These are phyloP conservation scores for Spatulosminthurus flaviceps DNA, from an alignment of 2,888 invertebrate species.

Conservation along the genomic window DNA sequence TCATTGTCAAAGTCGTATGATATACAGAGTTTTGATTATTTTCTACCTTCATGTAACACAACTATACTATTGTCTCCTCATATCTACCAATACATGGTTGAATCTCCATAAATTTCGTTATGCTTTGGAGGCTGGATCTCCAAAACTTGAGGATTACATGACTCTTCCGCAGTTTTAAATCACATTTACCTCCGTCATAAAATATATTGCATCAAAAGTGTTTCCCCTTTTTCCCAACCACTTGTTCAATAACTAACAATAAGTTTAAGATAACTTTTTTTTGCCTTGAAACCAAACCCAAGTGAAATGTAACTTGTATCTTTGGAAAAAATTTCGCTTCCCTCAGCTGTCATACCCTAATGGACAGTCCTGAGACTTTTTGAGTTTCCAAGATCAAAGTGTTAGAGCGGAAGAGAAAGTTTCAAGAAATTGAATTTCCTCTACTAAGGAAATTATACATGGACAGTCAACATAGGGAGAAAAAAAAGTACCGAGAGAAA, in stretches of 20 bases:
- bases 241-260: no score
- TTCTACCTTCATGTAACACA: neutral
- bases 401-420: neutral
- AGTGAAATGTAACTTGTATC: neutral
- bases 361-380: neutral
- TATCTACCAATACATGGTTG: neutral
- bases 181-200: neutral
- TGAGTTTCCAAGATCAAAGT: neutral
- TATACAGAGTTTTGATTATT: neutral
- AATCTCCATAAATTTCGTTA: neutral
- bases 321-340: neutral
- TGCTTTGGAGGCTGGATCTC: slow-evolving; percentile 3
- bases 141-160: neutral
- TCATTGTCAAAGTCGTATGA: neutral
- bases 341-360: no score
- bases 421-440: neutral
- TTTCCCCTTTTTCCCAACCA: no score
- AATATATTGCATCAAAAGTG: neutral
- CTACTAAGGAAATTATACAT: neutral
- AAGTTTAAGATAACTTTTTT: no score
- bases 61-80: neutral
- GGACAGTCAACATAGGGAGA: neutral
- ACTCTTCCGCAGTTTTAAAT: neutral
- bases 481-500: neutral
- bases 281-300: no score